Percentiles rank a stretch among this genome's conserved stretches.
These are phyloP conservation scores for Gymnoscopelus microlampas DNA, from an alignment of 2,797 vertebrate species.

Conservation along the genomic window DNA sequence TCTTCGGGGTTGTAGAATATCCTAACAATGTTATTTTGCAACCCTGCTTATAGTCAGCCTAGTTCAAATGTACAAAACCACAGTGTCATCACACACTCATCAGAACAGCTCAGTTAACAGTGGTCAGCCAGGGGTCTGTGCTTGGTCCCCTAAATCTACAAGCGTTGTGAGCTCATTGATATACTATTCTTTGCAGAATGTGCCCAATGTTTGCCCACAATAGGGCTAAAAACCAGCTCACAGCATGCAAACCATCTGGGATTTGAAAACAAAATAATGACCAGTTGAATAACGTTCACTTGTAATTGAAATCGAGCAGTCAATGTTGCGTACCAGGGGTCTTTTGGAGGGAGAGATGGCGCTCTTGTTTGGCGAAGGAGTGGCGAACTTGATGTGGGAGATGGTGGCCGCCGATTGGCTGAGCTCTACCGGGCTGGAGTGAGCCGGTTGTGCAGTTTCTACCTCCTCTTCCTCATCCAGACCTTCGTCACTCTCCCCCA, in stretches of 20 bases:
- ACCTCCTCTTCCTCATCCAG: conserved; percentile 70
- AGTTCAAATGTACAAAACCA: too few species aligned
- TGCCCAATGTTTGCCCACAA: too few species aligned
- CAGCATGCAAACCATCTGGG: background rate
- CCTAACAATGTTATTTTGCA: too few species aligned
- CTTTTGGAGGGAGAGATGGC: conserved; percentile 89
- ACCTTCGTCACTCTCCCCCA: conserved; percentile 84
- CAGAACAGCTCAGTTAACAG: too few species aligned
- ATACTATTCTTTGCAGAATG: too few species aligned
- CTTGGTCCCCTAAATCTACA: too few species aligned
- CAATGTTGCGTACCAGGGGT: conserved; percentile 81
- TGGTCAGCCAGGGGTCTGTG: too few species aligned
- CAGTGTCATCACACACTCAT: too few species aligned
- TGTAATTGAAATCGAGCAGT: background rate
- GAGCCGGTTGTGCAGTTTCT: conserved; percentile 45
- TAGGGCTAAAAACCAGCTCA: too few species aligned
- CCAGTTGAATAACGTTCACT: background rate
- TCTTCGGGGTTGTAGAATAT: too few species aligned
- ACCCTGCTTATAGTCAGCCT: too few species aligned
- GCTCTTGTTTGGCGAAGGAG: conserved; percentile 88
- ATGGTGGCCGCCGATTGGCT: conserved; percentile 70
- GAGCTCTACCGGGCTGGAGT: conserved; percentile 83
- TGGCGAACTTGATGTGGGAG: conserved; percentile 87
- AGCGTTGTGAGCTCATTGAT: too few species aligned
- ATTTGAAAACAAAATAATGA: background rate